A percentile compares a stretch with the other conserved stretches of the same genome.
phyloP scores from a whole-genome alignment of 2,888 invertebrate species.

The Caenorhabditis macrosperma region DNA sequence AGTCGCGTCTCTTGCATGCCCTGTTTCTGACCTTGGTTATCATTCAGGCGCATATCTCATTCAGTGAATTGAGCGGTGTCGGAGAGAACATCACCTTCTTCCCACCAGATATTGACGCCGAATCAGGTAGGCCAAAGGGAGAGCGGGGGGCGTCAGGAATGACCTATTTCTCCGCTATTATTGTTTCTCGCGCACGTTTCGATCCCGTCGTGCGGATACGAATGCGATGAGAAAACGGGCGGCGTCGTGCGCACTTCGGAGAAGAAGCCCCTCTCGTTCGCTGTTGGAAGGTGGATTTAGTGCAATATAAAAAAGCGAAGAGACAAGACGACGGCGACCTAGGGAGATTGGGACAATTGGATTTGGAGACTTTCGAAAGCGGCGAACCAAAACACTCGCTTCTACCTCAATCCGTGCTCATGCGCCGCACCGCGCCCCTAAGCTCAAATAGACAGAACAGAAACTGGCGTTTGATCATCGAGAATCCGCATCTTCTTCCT shows the following conservation, averaged over 20 bases:
- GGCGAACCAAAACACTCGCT: constrained; percentile 50
- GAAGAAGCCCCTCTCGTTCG: background rate
- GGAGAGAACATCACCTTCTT: constrained; percentile 80
- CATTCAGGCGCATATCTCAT: constrained; percentile 65
- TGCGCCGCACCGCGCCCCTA: too few relatives aligned
- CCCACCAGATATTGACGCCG: constrained; percentile 71
- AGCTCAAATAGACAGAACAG: constrained; percentile 9
- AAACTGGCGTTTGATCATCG: constrained; percentile 21
- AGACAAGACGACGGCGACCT: constrained; percentile 23
- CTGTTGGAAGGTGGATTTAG: too few relatives aligned
- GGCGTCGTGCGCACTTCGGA: background rate
- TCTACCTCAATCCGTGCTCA: constrained; percentile 40
- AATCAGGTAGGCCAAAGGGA: constrained; percentile 53
- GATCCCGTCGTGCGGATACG: background rate
- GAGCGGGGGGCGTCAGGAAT: background rate
- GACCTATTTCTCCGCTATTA: background rate
- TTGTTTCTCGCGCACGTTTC: background rate
- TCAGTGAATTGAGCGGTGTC: constrained; percentile 73
- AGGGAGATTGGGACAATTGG: constrained; percentile 26
- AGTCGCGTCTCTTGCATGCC: background rate
- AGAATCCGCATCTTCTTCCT: background rate
- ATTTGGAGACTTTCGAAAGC: constrained; percentile 54
- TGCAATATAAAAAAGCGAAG: constrained; percentile 32
- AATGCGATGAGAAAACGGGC: background rate
- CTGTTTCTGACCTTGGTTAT: background rate